Percentiles rank a stretch among this genome's conserved stretches.
These are phyloP conservation scores for Octodonta nipae DNA, from an alignment of 2,888 invertebrate species.

Conservation along the genomic window DNA sequence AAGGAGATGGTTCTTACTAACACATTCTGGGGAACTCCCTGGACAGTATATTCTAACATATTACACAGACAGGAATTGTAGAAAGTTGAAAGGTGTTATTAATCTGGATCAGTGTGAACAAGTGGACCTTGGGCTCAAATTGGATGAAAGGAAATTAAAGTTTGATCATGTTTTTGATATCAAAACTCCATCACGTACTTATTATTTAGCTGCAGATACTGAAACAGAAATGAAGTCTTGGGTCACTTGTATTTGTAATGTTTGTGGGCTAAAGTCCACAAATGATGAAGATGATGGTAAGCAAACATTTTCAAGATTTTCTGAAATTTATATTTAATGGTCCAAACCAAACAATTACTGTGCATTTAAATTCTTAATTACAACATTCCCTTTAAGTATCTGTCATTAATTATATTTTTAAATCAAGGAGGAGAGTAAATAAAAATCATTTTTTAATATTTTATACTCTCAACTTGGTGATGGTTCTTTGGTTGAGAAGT, in stretches of 20 bases:
- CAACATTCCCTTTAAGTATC: too few species aligned
- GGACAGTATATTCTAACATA: slow-evolving; percentile 89
- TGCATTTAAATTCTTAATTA: too few species aligned
- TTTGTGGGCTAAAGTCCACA: slow-evolving; percentile 71
- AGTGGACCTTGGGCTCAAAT: slow-evolving; percentile 76
- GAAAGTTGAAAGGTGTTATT: slow-evolving; percentile 77
- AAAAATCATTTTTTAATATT: too few species aligned
- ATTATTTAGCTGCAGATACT: slow-evolving; percentile 83
- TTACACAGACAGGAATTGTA: slow-evolving; percentile 74
- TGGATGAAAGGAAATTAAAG: slow-evolving; percentile 68
- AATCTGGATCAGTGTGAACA: slow-evolving; percentile 94
- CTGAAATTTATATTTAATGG: too few species aligned
- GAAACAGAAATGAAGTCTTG: slow-evolving; percentile 89
- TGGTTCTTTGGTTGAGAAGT: too few species aligned
- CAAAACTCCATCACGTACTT: slow-evolving; percentile 75
- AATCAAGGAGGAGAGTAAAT: too few species aligned
- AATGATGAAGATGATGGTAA: slow-evolving; percentile 29
- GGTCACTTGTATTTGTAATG: slow-evolving; percentile 87
- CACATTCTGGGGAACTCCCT: slow-evolving; percentile 81
- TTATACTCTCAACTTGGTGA: too few species aligned
- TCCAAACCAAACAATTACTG: too few species aligned
- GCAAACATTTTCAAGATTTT: slow-evolving; percentile 9
- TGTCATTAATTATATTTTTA: too few species aligned
- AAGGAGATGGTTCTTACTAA: slow-evolving; percentile 84
- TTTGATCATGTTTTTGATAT: slow-evolving; percentile 80